phyloP scores from a whole-genome alignment of 1,140 invertebrate genomes.

The Zaprionus gabonicus region DNA sequence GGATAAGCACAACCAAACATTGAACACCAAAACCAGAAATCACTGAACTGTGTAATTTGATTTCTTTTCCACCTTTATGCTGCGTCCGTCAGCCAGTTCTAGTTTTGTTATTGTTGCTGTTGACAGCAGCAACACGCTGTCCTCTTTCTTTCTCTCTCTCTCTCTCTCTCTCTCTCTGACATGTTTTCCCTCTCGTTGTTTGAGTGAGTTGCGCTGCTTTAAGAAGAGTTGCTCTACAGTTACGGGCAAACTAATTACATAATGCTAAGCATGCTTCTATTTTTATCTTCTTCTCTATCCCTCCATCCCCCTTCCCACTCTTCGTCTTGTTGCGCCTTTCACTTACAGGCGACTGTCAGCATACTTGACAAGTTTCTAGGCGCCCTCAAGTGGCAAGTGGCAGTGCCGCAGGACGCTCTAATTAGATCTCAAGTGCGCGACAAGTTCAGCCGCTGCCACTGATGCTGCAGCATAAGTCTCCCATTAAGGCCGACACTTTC shows the following conservation, averaged over 20 bases:
- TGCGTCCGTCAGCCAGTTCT: slow-evolving; percentile 28
- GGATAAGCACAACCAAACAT: slow-evolving; percentile 41
- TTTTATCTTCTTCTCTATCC: not conserved
- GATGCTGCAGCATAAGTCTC: not conserved
- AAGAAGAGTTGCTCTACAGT: slow-evolving; percentile 4
- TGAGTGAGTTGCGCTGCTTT: not conserved
- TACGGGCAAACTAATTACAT: slow-evolving; percentile 62
- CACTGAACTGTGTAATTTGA: slow-evolving; percentile 79
- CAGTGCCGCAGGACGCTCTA: slow-evolving; percentile 53
- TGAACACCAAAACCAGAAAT: slow-evolving; percentile 69
- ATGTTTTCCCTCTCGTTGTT: not conserved
- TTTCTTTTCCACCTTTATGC: slow-evolving; percentile 51
- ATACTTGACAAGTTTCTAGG: slow-evolving; percentile 49
- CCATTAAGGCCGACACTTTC: slow-evolving; percentile 53
- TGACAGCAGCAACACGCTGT: slow-evolving; percentile 21
- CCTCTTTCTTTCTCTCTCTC: not conserved
- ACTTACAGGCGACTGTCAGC: slow-evolving; percentile 22
- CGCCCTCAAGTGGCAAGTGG: slow-evolving; percentile 25
- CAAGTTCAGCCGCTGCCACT: slow-evolving; percentile 71
- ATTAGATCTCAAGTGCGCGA: slow-evolving; percentile 59
- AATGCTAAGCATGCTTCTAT: slow-evolving; percentile 35
- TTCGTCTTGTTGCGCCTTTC: slow-evolving; percentile 21
- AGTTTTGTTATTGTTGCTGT: slow-evolving; percentile 34
- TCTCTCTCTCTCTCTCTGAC: not conserved
- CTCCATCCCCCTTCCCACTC: not conserved